Base-by-base conservation (phyloP, 2,797 vertebrate genomes). In the Tragelaphus oryx region DNA sequence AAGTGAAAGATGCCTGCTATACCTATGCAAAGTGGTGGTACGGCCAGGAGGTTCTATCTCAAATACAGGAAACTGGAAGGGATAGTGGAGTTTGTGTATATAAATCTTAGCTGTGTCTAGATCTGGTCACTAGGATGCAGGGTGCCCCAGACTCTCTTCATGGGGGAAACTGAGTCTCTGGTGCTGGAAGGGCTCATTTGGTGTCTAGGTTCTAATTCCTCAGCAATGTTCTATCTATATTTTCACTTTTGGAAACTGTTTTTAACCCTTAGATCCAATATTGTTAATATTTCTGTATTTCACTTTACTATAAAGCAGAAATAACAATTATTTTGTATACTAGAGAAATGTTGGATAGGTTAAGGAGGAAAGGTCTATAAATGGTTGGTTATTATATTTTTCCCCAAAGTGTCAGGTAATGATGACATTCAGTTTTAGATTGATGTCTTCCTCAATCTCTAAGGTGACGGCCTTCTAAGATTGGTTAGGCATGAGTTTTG, bases 401-500 rank as follows among this genome's bases (percentile, higher is more conserved):
- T 8, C 6, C 55, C 26, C n/a, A 52, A n/a, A 37, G 10, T 59
- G 16, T 84, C 18, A 41, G 26, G 2, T 62, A 79, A 62, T 90
- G 33, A 52, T 28, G 48, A 4, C 17, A 9, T 90, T 82, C 20
- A 54, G 48, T 37, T 93, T 78, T 54, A 78, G 50, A 30, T n/a
- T 75, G 65, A 10, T 80, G 48, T 82, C 89, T 89, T 94, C 71
- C 22, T 75, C 16, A 30, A 17, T 71, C 22, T 88, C 26, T 81
- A 54, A 97, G 81, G 44, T 74, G 54, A 91, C 44, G 24, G 24
- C 33, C 8, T 84, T 95, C 93, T 5, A 68, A 60, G 26, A 41
- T 30, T 68, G 16, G 85, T 76, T n/a, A 88, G 54, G 18, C 85
- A 14, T 88, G 65, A 93, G 55, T 89, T 88, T 95, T 93, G 24